Evolutionary conservation across 2,797 vertebrate species (phyloP), one percentile per base, ranked within the genome.

Genomic region (Poliocrania exsul): DNA sequence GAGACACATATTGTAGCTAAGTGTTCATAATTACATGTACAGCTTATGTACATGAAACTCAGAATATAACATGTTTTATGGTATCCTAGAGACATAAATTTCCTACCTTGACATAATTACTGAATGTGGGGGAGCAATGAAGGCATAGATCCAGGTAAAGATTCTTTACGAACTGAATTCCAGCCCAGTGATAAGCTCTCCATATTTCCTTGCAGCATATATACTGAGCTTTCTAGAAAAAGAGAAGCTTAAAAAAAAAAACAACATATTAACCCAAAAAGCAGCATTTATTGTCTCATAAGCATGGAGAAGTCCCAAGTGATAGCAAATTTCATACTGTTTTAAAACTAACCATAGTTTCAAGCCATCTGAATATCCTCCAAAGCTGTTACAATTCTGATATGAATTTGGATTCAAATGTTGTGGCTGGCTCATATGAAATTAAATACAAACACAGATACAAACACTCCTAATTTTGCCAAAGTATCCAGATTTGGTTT

Each of bases 321-420:
- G 31, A 49, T 35, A 73, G 58, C 33, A 77, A 84, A 80, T 77
- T 66, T 88, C 17, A 60, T 72, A 67, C 23, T 10, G 47, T 75
- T 93, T 88, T 58, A 89, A 95, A 92, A 31, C 31, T 57, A 90
- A 81, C 49, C 16, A 4, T 38, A 46, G 25, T 62, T 92, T 77
- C 47, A 58, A 86, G 81, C 66, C 66, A 70, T 94, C 54, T 93
- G 88, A 94, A 75, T 73, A 75, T 86, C 35, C 42, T 94, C 77
- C 51, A 81, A 92, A 37, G 31, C 69, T 95, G 31, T 80, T 91
- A 66, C 4, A 92, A 29, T 66, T 82, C 56, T 75, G 81, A 56
- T 89, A 73, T 11, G 78, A 92, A 82, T 77, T 92, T 92, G 86
- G 67, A 93, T 91, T 91, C 46, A 62, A 73, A 56, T 90, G 62